Conservation (phyloP, 2,797 vertebrate species). For the Leuciscus waleckii region DNA sequence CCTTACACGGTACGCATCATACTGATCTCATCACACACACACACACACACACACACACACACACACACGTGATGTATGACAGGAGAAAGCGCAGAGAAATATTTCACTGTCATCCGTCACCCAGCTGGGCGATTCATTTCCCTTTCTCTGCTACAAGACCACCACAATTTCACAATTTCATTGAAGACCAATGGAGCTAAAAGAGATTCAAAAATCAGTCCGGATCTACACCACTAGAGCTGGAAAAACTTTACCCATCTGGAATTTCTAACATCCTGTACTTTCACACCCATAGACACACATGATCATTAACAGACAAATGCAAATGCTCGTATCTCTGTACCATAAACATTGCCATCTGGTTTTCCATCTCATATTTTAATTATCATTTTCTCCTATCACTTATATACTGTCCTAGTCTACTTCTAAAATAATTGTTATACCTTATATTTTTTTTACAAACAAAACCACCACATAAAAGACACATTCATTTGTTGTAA, state of each 20-base stretch:
- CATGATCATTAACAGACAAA: neutral
- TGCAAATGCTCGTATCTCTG: neutral
- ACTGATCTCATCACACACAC: conserved; percentile 41
- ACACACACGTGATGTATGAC: conserved; percentile 86
- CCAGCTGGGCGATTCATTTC: conserved; percentile 89
- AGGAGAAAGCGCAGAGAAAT: conserved; percentile 90
- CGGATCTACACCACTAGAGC: conserved; percentile 34
- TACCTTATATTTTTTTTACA: neutral
- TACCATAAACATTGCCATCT: neutral
- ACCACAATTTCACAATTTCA: conserved; percentile 95
- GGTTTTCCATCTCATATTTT: neutral
- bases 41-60: conserved; percentile 42
- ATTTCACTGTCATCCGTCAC: conserved; percentile 94
- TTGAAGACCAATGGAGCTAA: conserved; percentile 82
- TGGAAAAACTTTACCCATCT: neutral
- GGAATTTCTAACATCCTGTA: neutral
- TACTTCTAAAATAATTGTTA: neutral
- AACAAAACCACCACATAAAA: conserved; percentile 2
- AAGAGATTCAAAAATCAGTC: conserved; percentile 66
- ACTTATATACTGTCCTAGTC: neutral
- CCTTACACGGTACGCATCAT: conserved; percentile 38
- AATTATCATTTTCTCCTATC: neutral
- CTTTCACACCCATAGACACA: neutral
- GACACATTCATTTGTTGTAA: neutral
- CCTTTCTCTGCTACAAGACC: conserved; percentile 81